Percentiles rank a stretch among this genome's conserved stretches.
These are phyloP conservation scores for Malurus elegans DNA, from an alignment of 2,113 vertebrate genomes.

Conservation along the genomic window DNA sequence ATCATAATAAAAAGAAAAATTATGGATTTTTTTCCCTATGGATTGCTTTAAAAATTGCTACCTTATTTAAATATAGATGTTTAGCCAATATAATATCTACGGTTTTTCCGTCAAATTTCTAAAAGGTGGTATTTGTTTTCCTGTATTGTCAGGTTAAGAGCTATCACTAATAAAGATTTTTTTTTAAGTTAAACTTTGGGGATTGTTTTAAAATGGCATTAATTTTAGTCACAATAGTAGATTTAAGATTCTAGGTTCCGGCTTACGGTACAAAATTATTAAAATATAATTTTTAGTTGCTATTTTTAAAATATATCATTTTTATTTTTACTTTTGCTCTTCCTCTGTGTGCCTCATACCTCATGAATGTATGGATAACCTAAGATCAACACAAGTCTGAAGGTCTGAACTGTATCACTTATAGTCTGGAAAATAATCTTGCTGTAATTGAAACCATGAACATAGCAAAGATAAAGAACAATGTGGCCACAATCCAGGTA, in stretches of 20 bases:
- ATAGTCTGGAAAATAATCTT: neutral
- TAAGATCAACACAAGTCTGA: neutral
- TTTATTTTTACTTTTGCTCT: neutral
- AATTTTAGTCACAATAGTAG: neutral
- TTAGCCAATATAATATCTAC: neutral
- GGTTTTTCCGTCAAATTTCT: neutral
- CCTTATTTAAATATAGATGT: neutral
- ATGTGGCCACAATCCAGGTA: neutral
- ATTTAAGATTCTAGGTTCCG: neutral
- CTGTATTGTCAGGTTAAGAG: neutral
- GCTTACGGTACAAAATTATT: neutral
- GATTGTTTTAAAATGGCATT: neutral
- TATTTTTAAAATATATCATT: neutral
- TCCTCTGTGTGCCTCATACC: neutral
- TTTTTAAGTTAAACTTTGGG: neutral
- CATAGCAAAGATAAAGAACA: neutral
- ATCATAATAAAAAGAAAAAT: neutral
- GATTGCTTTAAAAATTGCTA: neutral
- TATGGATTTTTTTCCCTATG: fast-evolving
- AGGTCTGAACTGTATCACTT: neutral
- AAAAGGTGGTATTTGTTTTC: neutral
- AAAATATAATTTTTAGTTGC: fast-evolving
- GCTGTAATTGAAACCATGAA: neutral
- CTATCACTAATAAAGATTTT: neutral
- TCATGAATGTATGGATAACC: neutral